phyloP scores from a whole-genome alignment of 2,113 vertebrate species.

The Poeciliopsis retropinna region DNA sequence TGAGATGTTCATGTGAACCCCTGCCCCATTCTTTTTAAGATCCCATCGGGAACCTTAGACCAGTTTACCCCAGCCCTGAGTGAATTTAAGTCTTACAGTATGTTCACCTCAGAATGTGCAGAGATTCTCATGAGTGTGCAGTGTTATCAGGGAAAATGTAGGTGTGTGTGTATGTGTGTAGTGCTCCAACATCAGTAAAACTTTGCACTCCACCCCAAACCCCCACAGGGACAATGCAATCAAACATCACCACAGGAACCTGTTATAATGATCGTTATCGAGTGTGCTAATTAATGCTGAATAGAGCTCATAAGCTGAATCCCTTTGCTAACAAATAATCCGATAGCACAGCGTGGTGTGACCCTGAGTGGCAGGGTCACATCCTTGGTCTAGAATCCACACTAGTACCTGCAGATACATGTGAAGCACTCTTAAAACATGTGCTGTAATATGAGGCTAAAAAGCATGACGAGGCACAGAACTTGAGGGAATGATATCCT shows the following conservation, averaged over 20 bases:
- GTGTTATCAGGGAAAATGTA: constrained; percentile 34
- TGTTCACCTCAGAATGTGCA: constrained; percentile 16
- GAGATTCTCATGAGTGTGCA: constrained; percentile 29
- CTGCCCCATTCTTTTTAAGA: constrained; percentile 23
- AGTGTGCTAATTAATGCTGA: constrained; percentile 85
- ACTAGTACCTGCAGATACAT: constrained; percentile 48
- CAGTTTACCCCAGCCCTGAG: constrained; percentile 16
- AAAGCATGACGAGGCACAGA: constrained; percentile 65
- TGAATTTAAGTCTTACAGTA: constrained; percentile 14
- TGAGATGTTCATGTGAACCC: constrained; percentile 36
- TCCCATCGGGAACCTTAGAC: constrained; percentile 35
- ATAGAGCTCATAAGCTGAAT: constrained; percentile 62
- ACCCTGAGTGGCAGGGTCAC: constrained; percentile 56
- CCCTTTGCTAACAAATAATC: constrained; percentile 63
- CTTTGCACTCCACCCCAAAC: constrained; percentile 48
- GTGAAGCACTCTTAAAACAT: constrained; percentile 45
- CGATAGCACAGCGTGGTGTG: constrained; percentile 51
- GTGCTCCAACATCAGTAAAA: constrained; percentile 58
- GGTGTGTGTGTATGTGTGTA: constrained; percentile 40
- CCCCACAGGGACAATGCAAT: constrained; percentile 78
- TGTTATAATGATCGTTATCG: constrained; percentile 88
- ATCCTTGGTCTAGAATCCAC: constrained; percentile 35
- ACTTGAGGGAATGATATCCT: constrained; percentile 71
- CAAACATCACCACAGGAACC: constrained; percentile 81
- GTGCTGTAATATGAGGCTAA: constrained; percentile 61